These are phyloP conservation scores for Aurelia aurita DNA, from an alignment of 30 jellyfish, hydroid and myxozoan species.

Conservation along the genomic window DNA sequence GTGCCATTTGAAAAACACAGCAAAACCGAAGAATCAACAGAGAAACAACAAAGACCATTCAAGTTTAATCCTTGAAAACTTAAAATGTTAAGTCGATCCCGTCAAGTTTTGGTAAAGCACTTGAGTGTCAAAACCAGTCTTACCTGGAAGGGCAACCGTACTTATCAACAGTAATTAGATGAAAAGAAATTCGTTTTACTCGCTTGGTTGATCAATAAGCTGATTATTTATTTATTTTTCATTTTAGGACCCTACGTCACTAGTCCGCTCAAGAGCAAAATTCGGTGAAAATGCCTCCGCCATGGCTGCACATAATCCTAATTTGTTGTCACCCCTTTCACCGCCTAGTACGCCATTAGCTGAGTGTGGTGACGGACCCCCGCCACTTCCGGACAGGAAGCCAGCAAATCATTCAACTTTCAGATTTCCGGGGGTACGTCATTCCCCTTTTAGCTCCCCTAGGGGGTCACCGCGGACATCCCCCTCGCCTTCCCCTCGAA, in stretches of 20 bases:
- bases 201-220: too few relatives aligned
- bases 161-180: too few relatives aligned
- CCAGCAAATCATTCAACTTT: constrained; percentile 60
- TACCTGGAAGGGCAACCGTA: too few relatives aligned
- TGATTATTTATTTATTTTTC: not conserved
- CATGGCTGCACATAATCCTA: constrained; percentile 18
- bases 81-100: too few relatives aligned
- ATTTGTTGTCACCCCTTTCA: constrained; percentile 50
- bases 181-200: too few relatives aligned
- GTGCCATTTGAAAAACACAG: too few relatives aligned
- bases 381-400: constrained; percentile 91
- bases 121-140: too few relatives aligned
- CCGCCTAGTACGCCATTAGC: constrained; percentile 75
- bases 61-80: too few relatives aligned
- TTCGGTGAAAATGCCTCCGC: not conserved
- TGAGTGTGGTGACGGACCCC: constrained; percentile 71
- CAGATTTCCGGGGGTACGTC: constrained; percentile 60
- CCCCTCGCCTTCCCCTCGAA: constrained; percentile 86
- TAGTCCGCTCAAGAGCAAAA: not conserved
- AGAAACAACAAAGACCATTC: too few relatives aligned
- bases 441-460: constrained; percentile 91
- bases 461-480: constrained; percentile 83
- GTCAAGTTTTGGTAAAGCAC: too few relatives aligned
- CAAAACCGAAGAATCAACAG: too few relatives aligned
- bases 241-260: constrained; percentile 22